These are phyloP conservation scores for Patagioenas fasciata DNA, from an alignment of 2,113 vertebrate species.

Conservation along the genomic window DNA sequence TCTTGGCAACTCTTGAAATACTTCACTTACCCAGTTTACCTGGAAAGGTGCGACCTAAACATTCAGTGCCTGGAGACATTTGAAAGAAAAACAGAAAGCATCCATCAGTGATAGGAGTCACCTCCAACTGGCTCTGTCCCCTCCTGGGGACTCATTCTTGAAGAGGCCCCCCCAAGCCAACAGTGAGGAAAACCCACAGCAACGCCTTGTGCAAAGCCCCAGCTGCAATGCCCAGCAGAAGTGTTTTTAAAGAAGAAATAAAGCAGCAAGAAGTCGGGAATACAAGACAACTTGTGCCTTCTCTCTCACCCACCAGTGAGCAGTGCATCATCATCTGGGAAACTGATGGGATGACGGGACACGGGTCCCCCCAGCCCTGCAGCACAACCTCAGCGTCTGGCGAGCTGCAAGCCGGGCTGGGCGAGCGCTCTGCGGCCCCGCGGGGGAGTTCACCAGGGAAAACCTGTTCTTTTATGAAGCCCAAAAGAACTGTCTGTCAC, in stretches of 20 bases:
- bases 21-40: slow-evolving; percentile 54
- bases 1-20: slow-evolving; percentile 57
- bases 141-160: background rate
- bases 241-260: background rate
- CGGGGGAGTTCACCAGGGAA: background rate
- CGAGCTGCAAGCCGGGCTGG: background rate
- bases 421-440: background rate
- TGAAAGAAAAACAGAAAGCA: slow-evolving; percentile 57
- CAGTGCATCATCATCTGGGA: background rate
- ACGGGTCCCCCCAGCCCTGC: accelerated
- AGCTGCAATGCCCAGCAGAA: background rate
- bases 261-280: background rate
- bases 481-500: background rate
- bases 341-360: background rate
- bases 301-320: background rate
- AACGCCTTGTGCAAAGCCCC: background rate
- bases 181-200: background rate
- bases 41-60: slow-evolving; percentile 61
- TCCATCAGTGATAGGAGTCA: slow-evolving; percentile 26
- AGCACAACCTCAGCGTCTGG: background rate
- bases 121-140: background rate
- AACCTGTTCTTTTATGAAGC: background rate
- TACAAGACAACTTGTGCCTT: background rate
- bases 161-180: background rate
- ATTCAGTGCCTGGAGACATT: slow-evolving; percentile 60